Evolutionary conservation across 2,888 invertebrate genomes (phyloP), one percentile per base, ranked within the genome.

Genomic region (Ochropleura plecta): DNA sequence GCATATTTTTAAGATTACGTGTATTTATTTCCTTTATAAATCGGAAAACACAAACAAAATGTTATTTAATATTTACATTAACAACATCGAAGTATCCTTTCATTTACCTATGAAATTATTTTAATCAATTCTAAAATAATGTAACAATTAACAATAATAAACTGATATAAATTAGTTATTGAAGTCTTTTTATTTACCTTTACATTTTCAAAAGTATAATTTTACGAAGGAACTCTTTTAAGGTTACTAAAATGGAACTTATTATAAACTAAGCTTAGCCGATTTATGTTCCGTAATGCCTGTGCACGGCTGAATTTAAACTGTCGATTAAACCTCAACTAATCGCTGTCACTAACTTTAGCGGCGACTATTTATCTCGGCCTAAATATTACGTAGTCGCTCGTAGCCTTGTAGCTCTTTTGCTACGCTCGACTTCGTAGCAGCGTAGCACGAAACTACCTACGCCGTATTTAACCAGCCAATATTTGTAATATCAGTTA

Each of bases 1-100:
- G 93, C 92, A 60, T 95, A 94, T 88, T 95, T 93, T 89, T 93
- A 90, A 67, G 30, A 79, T 51, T 49, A 68, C 18, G 30, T 63
- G 59, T 55, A 67, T 80, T 80, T 69, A 57, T 62, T 65, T 49
- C 8, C 10, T 12, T 20, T 60, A 40, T 51, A 18, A 40, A 65
- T 64, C 12, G 6, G 8, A 18, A 55, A 68, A 48, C 55, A 66
- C 42, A 44, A 44, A 42, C 30, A 55, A 44, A 30, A 46, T 63
- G 49, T 55, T 59, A 71, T 59, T 63, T 62, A 46, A 30, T 70
- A 42, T 48, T 63, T 40, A 74, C 68, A 20, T 57, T 59, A 57
- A 44, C 51, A 71, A 53, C 49, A 65, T 49, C 68, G 60, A 83
- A 64, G 46, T 83, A 65, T 64, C 48, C 48, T 49, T 57, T 80